Percentiles rank a stretch among this genome's conserved stretches.
Conservation (phyloP, 2,888 invertebrate species). For the Cephus spinipes region DNA sequence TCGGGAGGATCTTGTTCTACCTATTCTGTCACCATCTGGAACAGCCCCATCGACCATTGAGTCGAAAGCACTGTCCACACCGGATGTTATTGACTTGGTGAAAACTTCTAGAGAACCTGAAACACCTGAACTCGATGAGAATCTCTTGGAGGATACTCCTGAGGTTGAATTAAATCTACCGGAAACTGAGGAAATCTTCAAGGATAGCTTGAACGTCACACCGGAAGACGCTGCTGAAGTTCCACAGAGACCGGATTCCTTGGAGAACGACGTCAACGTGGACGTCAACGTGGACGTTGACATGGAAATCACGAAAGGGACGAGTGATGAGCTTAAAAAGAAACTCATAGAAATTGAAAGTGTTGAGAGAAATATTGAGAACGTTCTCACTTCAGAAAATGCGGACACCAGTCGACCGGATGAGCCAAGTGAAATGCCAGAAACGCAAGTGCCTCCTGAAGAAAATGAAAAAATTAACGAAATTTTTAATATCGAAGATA, state of each 20-base stretch:
- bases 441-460: not conserved
- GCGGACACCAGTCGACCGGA: not conserved
- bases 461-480: conserved; percentile 21
- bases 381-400: conserved; percentile 24
- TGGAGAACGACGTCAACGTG: conserved; percentile 32
- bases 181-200: conserved; percentile 59
- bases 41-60: conserved; percentile 22
- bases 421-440: not conserved
- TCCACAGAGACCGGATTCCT: conserved; percentile 46
- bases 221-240: conserved; percentile 39
- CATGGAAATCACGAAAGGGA: not conserved
- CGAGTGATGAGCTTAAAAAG: conserved; percentile 22
- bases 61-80: conserved; percentile 15
- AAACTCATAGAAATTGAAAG: conserved; percentile 46
- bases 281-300: not conserved
- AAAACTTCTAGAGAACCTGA: conserved; percentile 8
- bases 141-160: conserved; percentile 8
- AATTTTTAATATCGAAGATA: conserved; percentile 28
- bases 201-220: conserved; percentile 66
- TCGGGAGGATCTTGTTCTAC: conserved; percentile 45
- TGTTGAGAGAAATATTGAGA: conserved; percentile 43
- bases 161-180: conserved; percentile 18
- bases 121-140: conserved; percentile 17
- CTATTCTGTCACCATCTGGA: conserved; percentile 43
- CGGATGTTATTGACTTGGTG: conserved; percentile 3